Base-by-base conservation (phyloP, 2,888 invertebrate species). In the Neocrepidodera transversa region DNA sequence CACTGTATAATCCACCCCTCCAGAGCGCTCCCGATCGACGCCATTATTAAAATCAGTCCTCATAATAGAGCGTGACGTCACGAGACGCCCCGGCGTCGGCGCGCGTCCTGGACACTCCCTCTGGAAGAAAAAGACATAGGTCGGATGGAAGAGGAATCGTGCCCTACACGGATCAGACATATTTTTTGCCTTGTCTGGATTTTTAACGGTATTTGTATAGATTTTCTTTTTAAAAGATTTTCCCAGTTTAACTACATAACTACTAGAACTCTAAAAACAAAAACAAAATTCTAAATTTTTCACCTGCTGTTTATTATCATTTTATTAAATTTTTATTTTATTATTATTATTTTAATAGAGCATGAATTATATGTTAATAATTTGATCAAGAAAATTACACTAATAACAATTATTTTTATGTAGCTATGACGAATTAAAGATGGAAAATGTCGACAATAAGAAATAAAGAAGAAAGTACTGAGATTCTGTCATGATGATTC, bases 31-130 rank as follows among this genome's bases (percentile, higher is more conserved):
- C 49, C 63, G 67, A 65, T 64, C 76, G 78, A 75, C 81, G 81
- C 80, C 81, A 81, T 81, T 78, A 81, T 80, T 79, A 79, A 80
- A 78, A 80, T 78, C 78, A 78, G 77, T 78, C 79, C 77, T 78
- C 79, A 79, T 79, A 78, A 79, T 77, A 74, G 73, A 70, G 60
- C 58, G 78, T 80, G 80, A 79, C 80, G 80, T 79, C 80, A 80
- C 75, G 73, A 63, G 76, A 71, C 72, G 77, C 64, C 69, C 70
- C 54, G 68, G 78, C 76, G 78, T 77, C 79, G 78, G 78, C 79
- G 79, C 77, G 47, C 56, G 58, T 45, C 63, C 62, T 35, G 74
- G 75, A 72, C 76, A 75, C 77, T 74, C 78, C 78, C 74, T 68
- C 72, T 36, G 40, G 35, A 51, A 63, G 60, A 43, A 64, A 52